These are phyloP conservation scores for Mus spicilegus DNA, from an alignment of 2,113 vertebrate species.

Conservation along the genomic window DNA sequence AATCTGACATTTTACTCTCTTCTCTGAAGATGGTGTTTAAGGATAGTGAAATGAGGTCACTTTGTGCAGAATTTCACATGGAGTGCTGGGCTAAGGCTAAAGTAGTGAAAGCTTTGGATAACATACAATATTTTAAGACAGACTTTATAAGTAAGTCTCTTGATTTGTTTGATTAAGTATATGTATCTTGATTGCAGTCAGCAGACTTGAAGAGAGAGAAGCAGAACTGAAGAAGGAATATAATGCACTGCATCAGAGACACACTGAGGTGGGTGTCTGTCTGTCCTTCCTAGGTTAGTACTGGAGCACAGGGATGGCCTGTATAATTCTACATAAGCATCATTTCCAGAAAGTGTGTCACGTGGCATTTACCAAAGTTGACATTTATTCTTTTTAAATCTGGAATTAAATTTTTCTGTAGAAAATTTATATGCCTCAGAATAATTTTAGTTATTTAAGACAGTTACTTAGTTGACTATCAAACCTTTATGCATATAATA, in stretches of 20 bases:
- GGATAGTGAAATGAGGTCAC: constrained; percentile 4
- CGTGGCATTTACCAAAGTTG: not conserved
- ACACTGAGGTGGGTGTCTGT: constrained; percentile 93
- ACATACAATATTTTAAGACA: constrained; percentile 37
- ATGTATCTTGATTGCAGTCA: constrained; percentile 89
- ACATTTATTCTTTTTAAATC: constrained; percentile 11
- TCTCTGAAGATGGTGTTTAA: not conserved
- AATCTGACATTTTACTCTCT: not conserved
- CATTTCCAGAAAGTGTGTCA: constrained; percentile 24
- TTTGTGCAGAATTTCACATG: constrained; percentile 8
- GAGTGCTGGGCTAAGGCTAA: not conserved
- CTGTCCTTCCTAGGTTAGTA: constrained; percentile 1
- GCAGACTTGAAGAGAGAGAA: constrained; percentile 97
- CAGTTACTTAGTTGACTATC: not conserved
- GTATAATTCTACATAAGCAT: not conserved
- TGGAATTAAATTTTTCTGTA: constrained; percentile 36
- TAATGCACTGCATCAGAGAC: constrained; percentile 95
- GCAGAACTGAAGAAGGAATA: constrained; percentile 98
- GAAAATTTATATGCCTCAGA: constrained; percentile 25
- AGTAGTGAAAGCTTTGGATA: constrained; percentile 39
- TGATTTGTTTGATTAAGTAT: constrained; percentile 75
- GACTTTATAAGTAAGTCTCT: constrained; percentile 34
- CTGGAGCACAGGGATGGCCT: not conserved
- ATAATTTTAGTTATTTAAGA: constrained; percentile 11
- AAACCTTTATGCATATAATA: not conserved